Evolutionary conservation across 2,113 vertebrate species (phyloP), one percentile per base, ranked within the genome.

Genomic region (Oryzias woworae): DNA sequence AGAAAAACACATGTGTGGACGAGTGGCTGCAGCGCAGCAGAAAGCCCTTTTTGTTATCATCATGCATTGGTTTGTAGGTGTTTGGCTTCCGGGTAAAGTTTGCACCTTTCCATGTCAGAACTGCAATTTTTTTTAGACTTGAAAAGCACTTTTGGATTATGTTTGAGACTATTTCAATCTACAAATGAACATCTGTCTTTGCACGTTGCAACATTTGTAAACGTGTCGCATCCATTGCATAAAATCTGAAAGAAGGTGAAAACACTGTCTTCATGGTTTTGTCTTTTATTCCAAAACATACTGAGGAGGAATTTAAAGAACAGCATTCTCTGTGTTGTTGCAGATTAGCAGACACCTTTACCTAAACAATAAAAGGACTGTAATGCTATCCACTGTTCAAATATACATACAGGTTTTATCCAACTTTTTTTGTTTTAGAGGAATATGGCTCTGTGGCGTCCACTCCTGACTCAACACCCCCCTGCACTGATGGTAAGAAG

Each of bases 401-500:
- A 57, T 31, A 5, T 43, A 53, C 31, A 15, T 62, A n/a, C 36
- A 44, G 18, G 13, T 17, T 16, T 42, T 57, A 2, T 47, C 14
- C 14, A 79, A 54, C n/a, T 71, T 36, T 84, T 20, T 73, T 74
- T 75, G 36, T 88, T 91, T 18, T 85, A 93, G 92, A 92, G 90
- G 92, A 93, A 84, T 91, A 89, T 79, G 92, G 89, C 81, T 92
- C 92, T 48, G 90, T 92, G 72, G 90, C 85, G 15, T 92, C 92
- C 60, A 93, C 92, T 52, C 92, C 92, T 77, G 92, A 93, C 83
- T 93, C 92, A 14, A 92, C 91, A 3, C 92, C 92, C 75, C 87
- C 92, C 3, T 92, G 91, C 84, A 92, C 91, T 7, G 92, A 93
- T 66, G 92, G 92, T 93, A 89, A 41, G 64, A 57, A 61, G 16